These are phyloP conservation scores for Monochamus alternatus DNA, from an alignment of 2,888 invertebrate species.

Conservation along the genomic window DNA sequence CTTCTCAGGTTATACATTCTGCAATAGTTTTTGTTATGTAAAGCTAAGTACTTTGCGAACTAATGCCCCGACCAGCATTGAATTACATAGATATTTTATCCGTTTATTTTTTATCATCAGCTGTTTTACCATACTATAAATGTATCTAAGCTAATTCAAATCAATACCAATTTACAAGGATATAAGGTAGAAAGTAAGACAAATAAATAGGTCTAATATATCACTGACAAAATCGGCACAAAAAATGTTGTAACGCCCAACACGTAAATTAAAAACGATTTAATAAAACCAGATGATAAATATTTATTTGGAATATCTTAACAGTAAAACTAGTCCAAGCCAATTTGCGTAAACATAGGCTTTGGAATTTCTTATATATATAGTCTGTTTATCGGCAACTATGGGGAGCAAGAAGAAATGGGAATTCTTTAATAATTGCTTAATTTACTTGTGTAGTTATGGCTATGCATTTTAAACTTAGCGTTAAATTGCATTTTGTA, in stretches of 20 bases:
- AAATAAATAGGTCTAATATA: too few relatives aligned
- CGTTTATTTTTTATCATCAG: too few relatives aligned
- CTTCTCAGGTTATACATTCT: too few relatives aligned
- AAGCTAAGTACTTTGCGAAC: too few relatives aligned
- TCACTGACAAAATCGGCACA: not conserved
- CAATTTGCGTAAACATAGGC: constrained; percentile 27
- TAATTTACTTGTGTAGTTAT: constrained; percentile 45
- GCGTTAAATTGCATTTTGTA: constrained; percentile 40
- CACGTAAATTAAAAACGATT: constrained; percentile 3
- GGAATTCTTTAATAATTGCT: constrained; percentile 49
- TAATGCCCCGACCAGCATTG: too few relatives aligned
- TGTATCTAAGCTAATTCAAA: too few relatives aligned
- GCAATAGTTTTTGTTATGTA: too few relatives aligned
- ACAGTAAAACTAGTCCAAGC: not conserved
- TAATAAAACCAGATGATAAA: constrained; percentile 1
- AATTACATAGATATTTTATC: too few relatives aligned
- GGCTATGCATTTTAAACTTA: constrained; percentile 39
- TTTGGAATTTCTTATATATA: constrained; percentile 3
- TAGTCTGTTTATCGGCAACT: not conserved
- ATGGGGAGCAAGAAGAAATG: constrained; percentile 28
- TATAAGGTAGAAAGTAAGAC: too few relatives aligned
- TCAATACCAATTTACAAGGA: too few relatives aligned
- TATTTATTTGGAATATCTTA: constrained; percentile 8
- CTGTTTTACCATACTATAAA: too few relatives aligned
- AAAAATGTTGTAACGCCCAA: constrained; percentile 2